Base-by-base conservation (phyloP, 2,797 vertebrate species). In the Microctenopoma lineatum region DNA sequence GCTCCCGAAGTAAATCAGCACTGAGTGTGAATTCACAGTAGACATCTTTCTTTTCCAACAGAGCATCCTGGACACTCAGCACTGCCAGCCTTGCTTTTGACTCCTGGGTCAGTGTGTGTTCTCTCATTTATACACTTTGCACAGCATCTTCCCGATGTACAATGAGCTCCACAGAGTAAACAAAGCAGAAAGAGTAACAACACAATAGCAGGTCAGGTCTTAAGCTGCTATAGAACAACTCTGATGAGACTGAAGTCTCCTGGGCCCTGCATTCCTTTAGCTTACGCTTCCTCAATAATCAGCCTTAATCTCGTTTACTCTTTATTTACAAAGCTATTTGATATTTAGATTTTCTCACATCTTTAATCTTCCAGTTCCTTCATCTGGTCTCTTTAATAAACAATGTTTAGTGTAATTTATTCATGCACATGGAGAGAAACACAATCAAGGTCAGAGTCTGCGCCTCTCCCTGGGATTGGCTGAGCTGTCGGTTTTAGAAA, bases 41-140 rank as follows among this genome's bases (percentile, higher is more conserved):
- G 70, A 77, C 63, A 58, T 46, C 54, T 70, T 69, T 66, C 63
- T 68, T 66, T 38, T 34, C 50, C 75, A 50, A 39, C 73, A 64
- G 73, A 83, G 66, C 50, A 75, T 71, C 63, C 73, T 41, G 57
- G 54, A 74, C 72, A 67, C 67, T 75, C 64, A 52, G 25, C 29
- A 71, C 59, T 77, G 73, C 73, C 77, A 84, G 79, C 57, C 42
- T 77, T 1, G 27, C 83, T 58, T 51, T 73, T 76, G 77, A 81
- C 79, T 74, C 72, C 64, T 59, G 46, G 52, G 63, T 85, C 52
- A 8, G 45, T 52, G 63, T 51, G 44, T 61, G 70, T 59, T 46
- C 66, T 82, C 73, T 84, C 84, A 70, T 84, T 86, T 85, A 80
- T 71, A 63, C 68, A 76, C 48, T 84, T 81, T 85, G 77, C 82